phyloP scores from a whole-genome alignment of 2,888 invertebrate species.

The Ectropis crepuscularia region DNA sequence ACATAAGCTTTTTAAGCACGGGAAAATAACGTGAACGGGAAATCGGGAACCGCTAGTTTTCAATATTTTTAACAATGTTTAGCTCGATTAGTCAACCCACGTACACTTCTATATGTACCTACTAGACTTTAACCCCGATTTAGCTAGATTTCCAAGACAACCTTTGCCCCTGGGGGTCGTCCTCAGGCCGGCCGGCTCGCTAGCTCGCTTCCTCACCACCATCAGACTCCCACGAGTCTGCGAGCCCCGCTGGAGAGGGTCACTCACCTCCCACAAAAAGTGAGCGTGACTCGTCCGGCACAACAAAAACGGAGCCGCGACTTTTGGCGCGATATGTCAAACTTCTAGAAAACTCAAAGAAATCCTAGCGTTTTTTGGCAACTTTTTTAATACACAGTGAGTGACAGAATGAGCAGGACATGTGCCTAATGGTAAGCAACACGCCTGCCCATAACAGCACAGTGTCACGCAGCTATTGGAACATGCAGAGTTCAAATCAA shows the following conservation, averaged over 20 bases:
- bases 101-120: too few relatives aligned
- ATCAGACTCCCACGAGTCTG: conserved; percentile 24
- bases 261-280: conserved; percentile 28
- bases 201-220: conserved; percentile 5
- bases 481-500: too few relatives aligned
- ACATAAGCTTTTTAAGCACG: too few relatives aligned
- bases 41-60: too few relatives aligned
- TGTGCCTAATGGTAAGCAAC: too few relatives aligned
- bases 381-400: not conserved
- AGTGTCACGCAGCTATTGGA: too few relatives aligned
- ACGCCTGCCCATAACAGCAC: too few relatives aligned
- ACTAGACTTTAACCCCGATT: too few relatives aligned
- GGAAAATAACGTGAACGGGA: too few relatives aligned
- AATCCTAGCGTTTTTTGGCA: not conserved
- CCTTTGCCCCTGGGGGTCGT: not conserved
- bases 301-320: conserved; percentile 18
- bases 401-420: too few relatives aligned
- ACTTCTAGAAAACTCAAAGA: not conserved
- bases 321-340: conserved; percentile 10
- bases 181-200: not conserved
- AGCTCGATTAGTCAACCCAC: too few relatives aligned
- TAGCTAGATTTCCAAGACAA: not conserved
- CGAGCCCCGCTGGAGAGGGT: conserved; percentile 17
- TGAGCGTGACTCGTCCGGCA: conserved; percentile 20
- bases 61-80: too few relatives aligned